Percentiles rank a stretch among this genome's conserved stretches.
These are phyloP conservation scores for Grus americana DNA, from an alignment of 2,113 vertebrate species.

Conservation along the genomic window DNA sequence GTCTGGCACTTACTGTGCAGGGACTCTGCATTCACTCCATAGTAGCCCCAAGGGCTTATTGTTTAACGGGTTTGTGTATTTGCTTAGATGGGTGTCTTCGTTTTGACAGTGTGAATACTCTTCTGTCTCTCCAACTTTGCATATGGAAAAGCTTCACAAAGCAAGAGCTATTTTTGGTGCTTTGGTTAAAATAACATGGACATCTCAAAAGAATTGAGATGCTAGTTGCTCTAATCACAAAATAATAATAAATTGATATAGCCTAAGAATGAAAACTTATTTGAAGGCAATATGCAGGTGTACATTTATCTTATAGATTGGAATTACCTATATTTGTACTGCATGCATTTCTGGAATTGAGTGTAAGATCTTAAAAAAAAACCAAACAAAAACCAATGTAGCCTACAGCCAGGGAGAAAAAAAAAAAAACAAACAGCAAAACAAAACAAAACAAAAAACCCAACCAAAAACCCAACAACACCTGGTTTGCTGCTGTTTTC, in stretches of 20 bases:
- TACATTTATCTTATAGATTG: not conserved
- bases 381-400: not conserved
- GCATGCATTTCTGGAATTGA: not conserved
- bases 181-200: not conserved
- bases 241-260: not conserved
- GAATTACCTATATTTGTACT: not conserved
- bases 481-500: not conserved
- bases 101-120: not conserved
- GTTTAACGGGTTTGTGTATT: not conserved
- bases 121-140: not conserved
- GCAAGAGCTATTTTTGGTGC: not conserved
- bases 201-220: not conserved
- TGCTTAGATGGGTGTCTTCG: not conserved
- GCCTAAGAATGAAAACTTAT: not conserved
- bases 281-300: fast-evolving
- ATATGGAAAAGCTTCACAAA: not conserved
- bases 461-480: no score
- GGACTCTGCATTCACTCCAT: not conserved
- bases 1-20: not conserved
- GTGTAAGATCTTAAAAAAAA: not conserved
- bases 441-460: not conserved
- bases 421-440: not conserved
- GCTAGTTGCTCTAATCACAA: not conserved
- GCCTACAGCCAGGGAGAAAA: not conserved
- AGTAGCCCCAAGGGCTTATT: not conserved